Percentiles rank a stretch among this genome's conserved stretches.
These are phyloP conservation scores for Bicyclus anynana DNA, from an alignment of 1,140 invertebrate genomes.

Conservation along the genomic window DNA sequence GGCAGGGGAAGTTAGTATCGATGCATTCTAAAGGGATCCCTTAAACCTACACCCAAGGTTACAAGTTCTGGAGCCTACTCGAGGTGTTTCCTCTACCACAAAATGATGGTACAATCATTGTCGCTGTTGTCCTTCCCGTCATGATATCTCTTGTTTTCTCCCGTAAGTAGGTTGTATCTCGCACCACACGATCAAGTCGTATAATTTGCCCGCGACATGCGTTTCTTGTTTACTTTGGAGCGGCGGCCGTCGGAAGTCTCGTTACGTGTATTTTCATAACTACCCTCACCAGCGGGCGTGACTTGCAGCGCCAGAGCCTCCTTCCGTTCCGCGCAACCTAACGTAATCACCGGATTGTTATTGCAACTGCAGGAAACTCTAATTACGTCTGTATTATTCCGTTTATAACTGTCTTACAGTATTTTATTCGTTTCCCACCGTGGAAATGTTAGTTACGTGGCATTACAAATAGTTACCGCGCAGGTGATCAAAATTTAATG, in stretches of 20 bases:
- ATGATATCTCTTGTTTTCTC: background rate
- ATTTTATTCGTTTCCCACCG: background rate
- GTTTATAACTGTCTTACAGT: background rate
- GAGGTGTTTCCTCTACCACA: too few relatives aligned
- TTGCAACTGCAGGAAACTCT: constrained; percentile 5
- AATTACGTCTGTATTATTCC: background rate
- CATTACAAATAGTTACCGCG: too few relatives aligned
- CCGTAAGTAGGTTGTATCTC: constrained; percentile 12
- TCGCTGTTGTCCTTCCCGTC: too few relatives aligned
- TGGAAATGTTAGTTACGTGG: too few relatives aligned
- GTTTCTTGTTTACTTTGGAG: constrained; percentile 53
- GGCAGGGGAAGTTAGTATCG: too few relatives aligned
- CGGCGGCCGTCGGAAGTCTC: constrained; percentile 48
- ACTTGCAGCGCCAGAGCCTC: constrained; percentile 33
- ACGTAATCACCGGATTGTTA: constrained; percentile 22
- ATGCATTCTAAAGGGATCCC: too few relatives aligned
- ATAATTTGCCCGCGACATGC: constrained; percentile 48
- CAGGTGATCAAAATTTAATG: too few relatives aligned
- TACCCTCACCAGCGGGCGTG: constrained; percentile 28
- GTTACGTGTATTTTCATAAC: constrained; percentile 57
- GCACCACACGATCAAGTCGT: constrained; percentile 23
- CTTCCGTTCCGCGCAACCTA: constrained; percentile 30
- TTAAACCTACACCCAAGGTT: too few relatives aligned
- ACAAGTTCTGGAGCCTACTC: too few relatives aligned
- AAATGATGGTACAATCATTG: too few relatives aligned